Evolutionary conservation across 2,888 invertebrate genomes (phyloP), one percentile per base, ranked within the genome.

Genomic region (Scelioninae gen. 1): DNA sequence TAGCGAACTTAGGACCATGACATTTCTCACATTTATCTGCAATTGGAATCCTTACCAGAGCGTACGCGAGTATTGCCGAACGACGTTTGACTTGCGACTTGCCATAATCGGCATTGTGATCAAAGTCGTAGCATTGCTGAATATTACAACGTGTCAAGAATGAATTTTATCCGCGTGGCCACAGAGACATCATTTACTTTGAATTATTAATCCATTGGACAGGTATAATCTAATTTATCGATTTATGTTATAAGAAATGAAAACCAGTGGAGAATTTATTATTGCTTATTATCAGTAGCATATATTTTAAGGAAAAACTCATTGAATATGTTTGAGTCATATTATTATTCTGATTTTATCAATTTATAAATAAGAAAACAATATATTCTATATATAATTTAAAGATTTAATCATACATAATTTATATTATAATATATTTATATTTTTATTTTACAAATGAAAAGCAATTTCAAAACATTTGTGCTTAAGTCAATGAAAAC

Each of bases 1-100:
- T 69, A 69, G 45, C 31, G 38, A 38, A 69, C 43, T 69, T 63
- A 43, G 49, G 47, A 55, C 45, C 55, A 47, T 38, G 77, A 69
- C 69, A 56, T 78, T 56, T 65, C 55, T 78, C 49, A 65, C 53
- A 69, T 69, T 78, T 40, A 68, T 63, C 49, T 23, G 56, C 29
- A 31, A 62, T 43, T 56, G 47, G 71, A 68, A 69, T 69, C 10
- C 45, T 62, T 56, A 34, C 31, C 13, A 55, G 23, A 51, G 2
- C 29, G 51, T 58, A 40, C 10, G 8, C 8, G 23, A 40, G 40
- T 9, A 32, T 68, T 31, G 51, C 11, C 55, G 15, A 10, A 55
- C 43, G 16, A 16, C 13, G 47, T 16, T 40, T 38, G 13, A 16
- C 31, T 43, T 16, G 62, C 55, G 66, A 56, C 31, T 66, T 55